These are phyloP conservation scores for Conus betulinus DNA, from an alignment of 1,140 invertebrate genomes.

Conservation along the genomic window DNA sequence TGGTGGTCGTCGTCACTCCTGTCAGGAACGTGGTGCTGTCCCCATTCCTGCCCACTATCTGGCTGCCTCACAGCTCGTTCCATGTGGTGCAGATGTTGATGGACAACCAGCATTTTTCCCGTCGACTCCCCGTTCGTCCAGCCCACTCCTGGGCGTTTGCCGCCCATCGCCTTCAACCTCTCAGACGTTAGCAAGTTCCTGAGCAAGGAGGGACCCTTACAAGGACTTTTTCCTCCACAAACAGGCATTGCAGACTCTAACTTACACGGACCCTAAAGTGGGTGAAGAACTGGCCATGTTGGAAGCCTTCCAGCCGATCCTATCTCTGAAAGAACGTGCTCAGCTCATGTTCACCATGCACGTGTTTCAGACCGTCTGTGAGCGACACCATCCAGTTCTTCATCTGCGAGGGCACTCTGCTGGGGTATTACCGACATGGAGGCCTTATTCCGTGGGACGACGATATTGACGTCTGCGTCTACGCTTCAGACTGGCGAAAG, in stretches of 20 bases:
- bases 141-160: neutral
- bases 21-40: constrained; percentile 29
- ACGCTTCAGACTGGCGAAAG: constrained; percentile 47
- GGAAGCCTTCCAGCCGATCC: constrained; percentile 36
- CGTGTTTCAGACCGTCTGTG: constrained; percentile 43
- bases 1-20: constrained; percentile 29
- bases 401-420: constrained; percentile 58
- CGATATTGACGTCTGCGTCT: constrained; percentile 64
- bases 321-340: constrained; percentile 35
- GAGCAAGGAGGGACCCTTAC: constrained; percentile 1
- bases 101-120: constrained; percentile 32
- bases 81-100: constrained; percentile 8
- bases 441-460: constrained; percentile 71
- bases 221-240: constrained; percentile 11
- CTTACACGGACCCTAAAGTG: neutral
- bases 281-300: constrained; percentile 15
- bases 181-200: constrained; percentile 32
- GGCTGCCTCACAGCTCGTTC: constrained; percentile 23
- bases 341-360: constrained; percentile 45
- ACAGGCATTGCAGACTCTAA: neutral
- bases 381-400: constrained; percentile 55
- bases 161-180: neutral
- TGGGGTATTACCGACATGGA: constrained; percentile 63
- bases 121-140: constrained; percentile 2
- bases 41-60: constrained; percentile 34